Base-by-base conservation (phyloP, 2,888 invertebrate species). In the Synanthedon tipuliformis region DNA sequence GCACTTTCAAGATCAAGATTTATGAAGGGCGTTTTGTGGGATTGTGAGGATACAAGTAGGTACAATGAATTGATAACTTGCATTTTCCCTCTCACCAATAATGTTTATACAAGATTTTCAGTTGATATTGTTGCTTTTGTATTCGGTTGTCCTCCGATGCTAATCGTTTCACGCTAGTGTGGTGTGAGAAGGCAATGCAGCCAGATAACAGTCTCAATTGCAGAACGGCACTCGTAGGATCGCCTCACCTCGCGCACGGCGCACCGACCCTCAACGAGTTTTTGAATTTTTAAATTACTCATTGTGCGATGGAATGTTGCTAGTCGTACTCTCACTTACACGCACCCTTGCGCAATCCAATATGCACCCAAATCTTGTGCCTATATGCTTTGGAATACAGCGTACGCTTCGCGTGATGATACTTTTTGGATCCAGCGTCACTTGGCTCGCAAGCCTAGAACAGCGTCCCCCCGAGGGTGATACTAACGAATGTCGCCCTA, bases 221-320 rank as follows among this genome's bases (percentile, higher is more conserved):
- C 83, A 76, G 73, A 74, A 76, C 73, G 65, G 74, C 73, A 74
- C 80, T 81, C 75, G 77, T 75, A 74, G 77, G 73, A 80, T 79
- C 78, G 78, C 78, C 75, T 78, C 79, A 74, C 77, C 74, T 77
- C 78, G 76, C 74, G 69, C 72, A 77, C 72, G 74, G 69, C 72
- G 76, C 72, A 73, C 70, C 74, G 70, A 72, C 75, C 64, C 81
- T 73, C 84, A 84, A 84, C 86, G 87, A 85, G 86, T 86, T 87
- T 88, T 86, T 88, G 86, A 88, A 88, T 88, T 88, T 88, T 88
- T 87, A 88, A 88, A 88, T 87, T 88, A 85, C 87, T 87, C 88
- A 88, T 88, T 88, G 88, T 87, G 71, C 83, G 76, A 84, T 83
- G 88, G 83, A 81, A 88, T 86, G 82, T 70, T 77, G 70, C 76